These are phyloP conservation scores for Deroplatys truncata DNA, from an alignment of 2,888 invertebrate species.

Conservation along the genomic window DNA sequence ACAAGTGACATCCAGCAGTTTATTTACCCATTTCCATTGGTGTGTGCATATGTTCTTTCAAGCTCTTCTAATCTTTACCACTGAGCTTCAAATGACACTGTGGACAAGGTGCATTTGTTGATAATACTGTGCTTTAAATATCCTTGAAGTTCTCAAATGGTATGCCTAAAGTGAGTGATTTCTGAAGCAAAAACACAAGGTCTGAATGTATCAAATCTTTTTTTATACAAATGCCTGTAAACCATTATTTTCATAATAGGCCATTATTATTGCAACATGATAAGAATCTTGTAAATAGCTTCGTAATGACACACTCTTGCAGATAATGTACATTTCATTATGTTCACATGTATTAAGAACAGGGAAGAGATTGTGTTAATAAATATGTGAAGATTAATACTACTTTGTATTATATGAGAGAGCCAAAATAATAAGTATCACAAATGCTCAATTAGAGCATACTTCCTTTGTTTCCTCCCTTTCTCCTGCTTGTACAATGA, in stretches of 20 bases:
- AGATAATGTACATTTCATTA: not conserved
- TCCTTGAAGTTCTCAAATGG: not conserved
- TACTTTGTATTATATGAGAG: not conserved
- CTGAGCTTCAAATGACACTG: not conserved
- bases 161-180: not conserved
- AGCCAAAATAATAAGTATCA: not conserved
- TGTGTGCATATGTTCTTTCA: not conserved
- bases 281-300: not conserved
- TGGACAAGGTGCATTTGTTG: not conserved
- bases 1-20: not conserved
- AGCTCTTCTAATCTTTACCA: not conserved
- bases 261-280: not conserved
- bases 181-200: not conserved
- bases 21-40: not conserved
- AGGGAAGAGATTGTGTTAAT: not conserved
- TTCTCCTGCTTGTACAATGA: no score
- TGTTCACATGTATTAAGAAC: not conserved
- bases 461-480: not conserved
- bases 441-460: not conserved
- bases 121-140: not conserved
- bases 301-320: not conserved
- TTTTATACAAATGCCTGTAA: not conserved
- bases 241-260: not conserved
- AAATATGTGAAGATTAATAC: not conserved
- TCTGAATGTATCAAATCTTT: not conserved